phyloP scores from a whole-genome alignment of 2,888 invertebrate species.

The Muscina levida region DNA sequence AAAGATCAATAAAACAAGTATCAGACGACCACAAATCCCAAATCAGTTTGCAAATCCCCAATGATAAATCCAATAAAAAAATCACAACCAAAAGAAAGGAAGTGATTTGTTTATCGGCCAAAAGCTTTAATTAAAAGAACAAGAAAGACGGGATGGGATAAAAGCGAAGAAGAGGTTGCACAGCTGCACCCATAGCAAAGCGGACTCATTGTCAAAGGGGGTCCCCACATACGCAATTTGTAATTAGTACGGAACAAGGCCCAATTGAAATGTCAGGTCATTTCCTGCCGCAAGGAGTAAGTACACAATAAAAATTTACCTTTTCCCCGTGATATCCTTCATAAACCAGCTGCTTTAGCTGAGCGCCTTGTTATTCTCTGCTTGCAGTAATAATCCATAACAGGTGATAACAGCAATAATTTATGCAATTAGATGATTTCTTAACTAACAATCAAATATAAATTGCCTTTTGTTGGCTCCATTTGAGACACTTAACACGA shows the following conservation, averaged over 20 bases:
- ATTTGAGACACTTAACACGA: not conserved
- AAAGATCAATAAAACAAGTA: no score
- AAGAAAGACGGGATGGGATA: not conserved
- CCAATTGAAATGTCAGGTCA: slow-evolving; percentile 13
- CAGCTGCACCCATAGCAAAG: not conserved
- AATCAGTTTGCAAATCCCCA: no score
- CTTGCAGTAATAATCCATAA: slow-evolving; percentile 13
- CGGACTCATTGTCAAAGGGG: not conserved
- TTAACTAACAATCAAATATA: not conserved
- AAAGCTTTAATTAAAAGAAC: not conserved
- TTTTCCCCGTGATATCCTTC: not conserved
- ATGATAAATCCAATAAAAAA: no score
- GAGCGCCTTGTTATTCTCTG: not conserved
- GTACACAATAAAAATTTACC: not conserved
- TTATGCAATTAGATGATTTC: not conserved
- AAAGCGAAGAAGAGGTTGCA: not conserved
- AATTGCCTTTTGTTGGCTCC: no score
- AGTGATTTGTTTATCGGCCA: no score
- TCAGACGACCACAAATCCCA: no score
- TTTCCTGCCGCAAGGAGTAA: not conserved
- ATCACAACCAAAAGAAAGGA: no score
- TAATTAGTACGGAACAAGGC: not conserved
- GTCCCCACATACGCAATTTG: not conserved
- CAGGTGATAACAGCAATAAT: not conserved
- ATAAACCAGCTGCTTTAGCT: no score